Evolutionary conservation across 2,113 vertebrate genomes (phyloP).

Genomic region (Oreochromis niloticus): DNA sequence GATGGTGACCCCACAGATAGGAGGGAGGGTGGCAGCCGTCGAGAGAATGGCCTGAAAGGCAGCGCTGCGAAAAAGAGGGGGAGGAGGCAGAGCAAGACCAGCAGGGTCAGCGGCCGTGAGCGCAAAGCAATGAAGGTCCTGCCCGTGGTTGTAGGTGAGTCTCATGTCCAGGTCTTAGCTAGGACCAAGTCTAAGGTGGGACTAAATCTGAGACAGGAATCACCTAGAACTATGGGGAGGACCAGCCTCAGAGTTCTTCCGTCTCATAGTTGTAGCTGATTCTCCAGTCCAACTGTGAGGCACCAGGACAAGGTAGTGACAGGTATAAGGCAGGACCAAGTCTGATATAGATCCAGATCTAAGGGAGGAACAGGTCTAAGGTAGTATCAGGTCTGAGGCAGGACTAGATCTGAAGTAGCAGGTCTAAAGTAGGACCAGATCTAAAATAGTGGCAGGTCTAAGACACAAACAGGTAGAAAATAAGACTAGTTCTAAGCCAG

Average conservation of each 20-base stretch:
- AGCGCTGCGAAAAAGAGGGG: neutral
- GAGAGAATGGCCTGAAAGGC: constrained; percentile 45
- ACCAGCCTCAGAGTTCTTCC: neutral
- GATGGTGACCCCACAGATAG: constrained; percentile 50
- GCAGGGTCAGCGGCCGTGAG: constrained; percentile 68
- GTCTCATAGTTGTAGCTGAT: neutral
- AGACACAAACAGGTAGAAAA: neutral
- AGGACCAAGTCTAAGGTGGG: neutral
- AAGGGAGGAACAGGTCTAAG: neutral
- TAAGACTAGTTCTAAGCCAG: neutral
- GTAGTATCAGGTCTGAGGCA: neutral
- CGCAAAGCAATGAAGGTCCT: constrained; percentile 76
- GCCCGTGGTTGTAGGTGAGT: constrained; percentile 71
- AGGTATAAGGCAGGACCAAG: neutral
- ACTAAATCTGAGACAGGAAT: neutral
- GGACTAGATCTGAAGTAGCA: neutral
- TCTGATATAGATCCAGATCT: neutral
- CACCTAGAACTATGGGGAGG: neutral
- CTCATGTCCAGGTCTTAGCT: neutral
- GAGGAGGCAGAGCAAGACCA: constrained; percentile 55
- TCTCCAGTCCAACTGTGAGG: neutral
- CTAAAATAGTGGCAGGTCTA: neutral
- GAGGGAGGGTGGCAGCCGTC: neutral
- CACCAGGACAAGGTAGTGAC: neutral
- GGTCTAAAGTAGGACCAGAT: neutral